A percentile compares a stretch with the other conserved stretches of the same genome.
phyloP scores from a whole-genome alignment of 2,888 invertebrate species.

The Adela reaumurella region DNA sequence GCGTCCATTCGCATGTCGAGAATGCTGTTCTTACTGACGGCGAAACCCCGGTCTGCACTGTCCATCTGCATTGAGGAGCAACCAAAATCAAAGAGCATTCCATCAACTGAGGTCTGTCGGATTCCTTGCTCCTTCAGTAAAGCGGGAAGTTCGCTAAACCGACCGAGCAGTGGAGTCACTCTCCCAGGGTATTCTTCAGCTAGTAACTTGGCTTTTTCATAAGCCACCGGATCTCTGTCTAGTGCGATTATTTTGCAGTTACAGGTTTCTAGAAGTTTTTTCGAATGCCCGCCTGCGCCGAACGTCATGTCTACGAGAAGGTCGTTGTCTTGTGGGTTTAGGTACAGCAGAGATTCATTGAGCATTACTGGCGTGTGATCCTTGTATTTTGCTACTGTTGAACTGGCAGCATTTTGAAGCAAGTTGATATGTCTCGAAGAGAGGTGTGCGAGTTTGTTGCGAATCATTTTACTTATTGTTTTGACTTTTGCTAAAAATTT shows the following conservation, averaged over 20 bases:
- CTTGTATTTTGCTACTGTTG: no score
- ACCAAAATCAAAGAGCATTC: conserved; percentile 88
- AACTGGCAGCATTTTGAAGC: no score
- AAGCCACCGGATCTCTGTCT: conserved; percentile 84
- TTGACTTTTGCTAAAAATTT: conserved; percentile 34
- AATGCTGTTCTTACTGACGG: conserved; percentile 78
- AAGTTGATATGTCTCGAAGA: neutral
- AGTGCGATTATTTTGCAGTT: conserved; percentile 72
- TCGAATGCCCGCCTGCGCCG: conserved; percentile 90
- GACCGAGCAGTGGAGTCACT: conserved; percentile 78
- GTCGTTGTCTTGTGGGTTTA: conserved; percentile 62
- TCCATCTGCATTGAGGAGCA: conserved; percentile 96
- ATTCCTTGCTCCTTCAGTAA: conserved; percentile 60
- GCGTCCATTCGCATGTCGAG: conserved; percentile 97
- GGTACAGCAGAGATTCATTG: conserved; percentile 64
- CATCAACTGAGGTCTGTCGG: conserved; percentile 71
- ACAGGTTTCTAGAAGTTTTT: conserved; percentile 64
- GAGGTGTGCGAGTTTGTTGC: conserved; percentile 10
- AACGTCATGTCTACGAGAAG: conserved; percentile 92
- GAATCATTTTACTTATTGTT: conserved; percentile 22
- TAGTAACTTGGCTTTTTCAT: conserved; percentile 63
- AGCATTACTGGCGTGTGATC: conserved; percentile 75
- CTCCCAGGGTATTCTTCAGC: conserved; percentile 64
- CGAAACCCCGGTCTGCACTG: conserved; percentile 77
- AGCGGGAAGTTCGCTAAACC: conserved; percentile 80